Evolutionary conservation across 1,140 invertebrate species (phyloP).

Genomic region (Gerris buenoi): DNA sequence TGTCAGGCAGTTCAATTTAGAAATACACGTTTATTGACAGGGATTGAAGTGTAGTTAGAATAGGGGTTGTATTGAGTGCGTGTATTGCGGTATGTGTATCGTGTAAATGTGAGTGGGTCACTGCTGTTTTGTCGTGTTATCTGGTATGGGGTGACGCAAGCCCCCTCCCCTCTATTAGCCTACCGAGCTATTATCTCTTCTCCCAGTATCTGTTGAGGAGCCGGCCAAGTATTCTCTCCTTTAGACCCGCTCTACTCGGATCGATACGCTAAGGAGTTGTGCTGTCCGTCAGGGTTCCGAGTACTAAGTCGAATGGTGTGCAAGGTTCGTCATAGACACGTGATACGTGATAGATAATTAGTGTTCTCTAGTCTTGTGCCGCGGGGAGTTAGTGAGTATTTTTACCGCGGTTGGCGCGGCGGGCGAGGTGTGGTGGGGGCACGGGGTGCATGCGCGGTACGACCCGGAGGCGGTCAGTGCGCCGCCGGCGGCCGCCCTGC

Average conservation of each 20-base stretch:
- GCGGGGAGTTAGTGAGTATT: background rate
- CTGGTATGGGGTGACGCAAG: background rate
- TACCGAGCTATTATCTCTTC: background rate
- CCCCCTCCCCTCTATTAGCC: background rate
- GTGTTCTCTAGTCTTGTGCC: background rate
- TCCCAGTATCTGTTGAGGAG: background rate
- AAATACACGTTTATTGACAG: too few species aligned
- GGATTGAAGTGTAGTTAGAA: too few species aligned
- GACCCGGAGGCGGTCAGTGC: background rate
- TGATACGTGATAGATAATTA: background rate
- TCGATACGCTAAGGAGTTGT: too few species aligned
- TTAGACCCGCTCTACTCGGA: background rate
- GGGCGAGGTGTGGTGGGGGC: background rate
- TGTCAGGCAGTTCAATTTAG: too few species aligned
- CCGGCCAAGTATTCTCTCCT: background rate
- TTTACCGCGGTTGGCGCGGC: background rate
- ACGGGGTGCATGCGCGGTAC: background rate
- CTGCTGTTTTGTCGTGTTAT: background rate
- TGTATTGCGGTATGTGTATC: too few species aligned
- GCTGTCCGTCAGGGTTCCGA: too few species aligned
- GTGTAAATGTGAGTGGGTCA: background rate
- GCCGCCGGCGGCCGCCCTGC: background rate
- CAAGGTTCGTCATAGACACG: background rate
- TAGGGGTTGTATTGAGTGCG: too few species aligned
- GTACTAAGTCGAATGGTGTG: too few species aligned